A percentile compares a stretch with the other conserved stretches of the same genome.
Evolutionary conservation across 2,888 invertebrate genomes (phyloP).

Genomic region (Drosophila lacicola): DNA sequence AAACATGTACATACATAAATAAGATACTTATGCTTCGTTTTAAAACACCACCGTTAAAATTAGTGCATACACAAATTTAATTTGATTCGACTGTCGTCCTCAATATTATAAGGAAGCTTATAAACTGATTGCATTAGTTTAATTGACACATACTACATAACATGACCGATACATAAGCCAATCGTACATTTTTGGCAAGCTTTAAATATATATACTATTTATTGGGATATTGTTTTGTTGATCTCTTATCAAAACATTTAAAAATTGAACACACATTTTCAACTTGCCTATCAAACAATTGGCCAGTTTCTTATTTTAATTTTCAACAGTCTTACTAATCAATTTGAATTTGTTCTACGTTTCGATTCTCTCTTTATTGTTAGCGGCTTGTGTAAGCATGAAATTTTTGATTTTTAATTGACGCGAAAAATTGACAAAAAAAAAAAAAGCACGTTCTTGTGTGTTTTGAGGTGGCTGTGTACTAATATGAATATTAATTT

Average conservation of each 20-base stretch:
- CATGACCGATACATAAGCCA: background rate
- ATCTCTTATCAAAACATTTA: background rate
- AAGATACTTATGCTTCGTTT: too few species aligned
- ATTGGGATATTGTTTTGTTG: background rate
- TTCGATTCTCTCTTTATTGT: background rate
- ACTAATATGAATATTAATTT: too few species aligned
- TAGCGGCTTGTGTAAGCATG: too few species aligned
- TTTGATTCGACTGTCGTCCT: too few species aligned
- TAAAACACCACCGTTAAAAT: background rate
- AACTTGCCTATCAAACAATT: background rate
- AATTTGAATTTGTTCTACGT: background rate
- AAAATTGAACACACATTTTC: background rate
- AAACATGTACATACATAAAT: background rate
- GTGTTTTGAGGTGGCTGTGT: too few species aligned
- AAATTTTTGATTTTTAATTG: too few species aligned
- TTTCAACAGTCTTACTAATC: background rate
- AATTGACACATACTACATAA: background rate
- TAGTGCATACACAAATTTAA: background rate
- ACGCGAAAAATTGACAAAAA: too few species aligned
- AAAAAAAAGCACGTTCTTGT: too few species aligned
- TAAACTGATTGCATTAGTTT: background rate
- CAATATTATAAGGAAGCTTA: background rate
- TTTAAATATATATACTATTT: background rate
- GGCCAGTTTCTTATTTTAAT: too few species aligned
- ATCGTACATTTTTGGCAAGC: background rate